Evolutionary conservation across 2,797 vertebrate species (phyloP), one percentile per base, ranked within the genome.

Genomic region (Gallirallus australis): DNA sequence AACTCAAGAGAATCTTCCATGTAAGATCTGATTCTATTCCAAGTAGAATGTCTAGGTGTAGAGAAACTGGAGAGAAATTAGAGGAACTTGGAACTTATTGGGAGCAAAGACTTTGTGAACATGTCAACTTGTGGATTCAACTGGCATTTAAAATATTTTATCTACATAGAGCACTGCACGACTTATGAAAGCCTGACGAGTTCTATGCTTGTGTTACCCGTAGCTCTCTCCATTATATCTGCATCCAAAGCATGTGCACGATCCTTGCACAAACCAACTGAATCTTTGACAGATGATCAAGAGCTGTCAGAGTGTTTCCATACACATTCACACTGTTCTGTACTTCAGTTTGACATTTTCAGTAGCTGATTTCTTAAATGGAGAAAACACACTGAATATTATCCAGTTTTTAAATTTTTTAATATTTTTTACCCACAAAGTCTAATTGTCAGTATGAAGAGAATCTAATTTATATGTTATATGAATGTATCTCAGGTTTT

Each of bases 141-240:
- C 11, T 78, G n/a, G 19, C 30, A 45, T 39, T 77, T 82, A 69
- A 81, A 86, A 24, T 31, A 66, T 6, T 40, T 59, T 40, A 47
- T 52, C 27, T 47, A 2, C 37, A 8, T 42, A 52, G 28, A 82
- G n/a, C 18, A 39, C 7, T 2, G 0, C 2, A 0, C 9, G 47
- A 45, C 19, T 27, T 85, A 15, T 2, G 11, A 52, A 82, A 82
- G 12, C 42, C 24, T 68, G 61, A 39, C n/a, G 45, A 59, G 3
- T 3, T 59, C 20, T 66, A 11, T 7, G 18, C 3, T 59, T 31
- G 4, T 18, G 33, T 50, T 71, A 52, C 5, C 4, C 20, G 4
- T 13, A 75, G 33, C 12, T 66, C 39, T 42, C 15, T 37, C 47
- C 6, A 7, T 82, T 89, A 50, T 75, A 78, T 93, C 39, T 78